phyloP scores from a whole-genome alignment of 1,140 invertebrate species.

The Drosophila pruinosa region DNA sequence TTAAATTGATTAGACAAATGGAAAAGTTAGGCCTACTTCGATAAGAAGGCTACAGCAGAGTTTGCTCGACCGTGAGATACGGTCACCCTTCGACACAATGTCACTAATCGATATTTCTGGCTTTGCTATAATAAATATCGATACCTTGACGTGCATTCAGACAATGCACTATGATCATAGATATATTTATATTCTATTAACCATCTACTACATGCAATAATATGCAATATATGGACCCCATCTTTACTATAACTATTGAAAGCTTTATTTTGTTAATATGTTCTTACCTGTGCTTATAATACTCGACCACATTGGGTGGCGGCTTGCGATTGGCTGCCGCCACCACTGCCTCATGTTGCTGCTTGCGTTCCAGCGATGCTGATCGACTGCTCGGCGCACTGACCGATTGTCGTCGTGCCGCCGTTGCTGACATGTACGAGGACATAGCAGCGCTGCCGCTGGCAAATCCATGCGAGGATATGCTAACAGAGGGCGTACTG shows the following conservation, averaged over 20 bases:
- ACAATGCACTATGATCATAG: too few relatives aligned
- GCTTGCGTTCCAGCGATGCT: slow-evolving; percentile 71
- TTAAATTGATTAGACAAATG: background rate
- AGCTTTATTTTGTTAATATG: too few relatives aligned
- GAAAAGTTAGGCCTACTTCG: background rate
- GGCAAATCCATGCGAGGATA: slow-evolving; percentile 66
- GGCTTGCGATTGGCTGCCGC: slow-evolving; percentile 25
- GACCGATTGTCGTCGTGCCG: slow-evolving; percentile 64
- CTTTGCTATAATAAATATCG: too few relatives aligned
- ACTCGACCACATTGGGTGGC: slow-evolving; percentile 58
- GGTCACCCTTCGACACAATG: too few relatives aligned
- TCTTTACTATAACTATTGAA: too few relatives aligned
- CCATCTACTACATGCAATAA: too few relatives aligned
- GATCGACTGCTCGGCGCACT: slow-evolving; percentile 73
- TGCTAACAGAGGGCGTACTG: slow-evolving; percentile 62
- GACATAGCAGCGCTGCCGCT: slow-evolving; percentile 63
- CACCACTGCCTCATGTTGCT: slow-evolving; percentile 35
- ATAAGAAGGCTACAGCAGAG: too few relatives aligned
- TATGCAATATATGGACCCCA: too few relatives aligned
- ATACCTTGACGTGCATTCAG: too few relatives aligned
- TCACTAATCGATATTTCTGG: too few relatives aligned
- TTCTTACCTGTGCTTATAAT: slow-evolving; percentile 65
- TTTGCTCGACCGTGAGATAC: too few relatives aligned
- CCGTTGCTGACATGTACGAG: slow-evolving; percentile 65
- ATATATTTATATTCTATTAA: too few relatives aligned